phyloP scores from a whole-genome alignment of 1,140 invertebrate species.

The Leucophenga varia region DNA sequence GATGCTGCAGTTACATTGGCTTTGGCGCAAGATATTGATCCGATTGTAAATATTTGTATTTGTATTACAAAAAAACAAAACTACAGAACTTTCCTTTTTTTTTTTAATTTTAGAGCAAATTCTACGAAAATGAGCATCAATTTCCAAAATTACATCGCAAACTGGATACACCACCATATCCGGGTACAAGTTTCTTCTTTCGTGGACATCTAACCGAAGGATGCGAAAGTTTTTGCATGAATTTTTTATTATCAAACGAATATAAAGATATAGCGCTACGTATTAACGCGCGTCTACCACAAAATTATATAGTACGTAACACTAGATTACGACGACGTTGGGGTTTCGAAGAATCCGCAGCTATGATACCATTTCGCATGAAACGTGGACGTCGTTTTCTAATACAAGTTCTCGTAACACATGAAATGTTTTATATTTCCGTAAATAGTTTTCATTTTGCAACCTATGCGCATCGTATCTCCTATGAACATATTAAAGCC shows the following conservation, averaged over 20 bases:
- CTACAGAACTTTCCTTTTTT: too few species aligned
- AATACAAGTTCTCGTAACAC: constrained; percentile 53
- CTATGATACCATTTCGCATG: constrained; percentile 39
- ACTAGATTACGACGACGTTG: constrained; percentile 59
- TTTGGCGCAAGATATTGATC: too few species aligned
- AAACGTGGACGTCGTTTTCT: constrained; percentile 47
- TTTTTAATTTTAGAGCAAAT: too few species aligned
- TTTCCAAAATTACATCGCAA: too few species aligned
- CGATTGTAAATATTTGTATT: too few species aligned
- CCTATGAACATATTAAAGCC: constrained; percentile 58
- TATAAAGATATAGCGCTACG: constrained; percentile 70
- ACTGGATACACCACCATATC: background rate
- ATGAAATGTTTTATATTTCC: constrained; percentile 60
- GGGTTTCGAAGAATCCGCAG: constrained; percentile 68
- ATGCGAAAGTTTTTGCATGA: constrained; percentile 35
- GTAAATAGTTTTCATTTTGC: constrained; percentile 71
- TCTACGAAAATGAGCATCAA: too few species aligned
- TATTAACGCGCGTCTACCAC: constrained; percentile 71
- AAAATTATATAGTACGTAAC: constrained; percentile 74
- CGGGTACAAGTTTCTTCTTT: constrained; percentile 33
- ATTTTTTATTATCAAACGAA: constrained; percentile 18
- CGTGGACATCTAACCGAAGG: constrained; percentile 24
- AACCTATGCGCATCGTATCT: constrained; percentile 64
- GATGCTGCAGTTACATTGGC: too few species aligned
- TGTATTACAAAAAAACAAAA: too few species aligned